These are phyloP conservation scores for Steinernema feltiae DNA, from an alignment of 1,140 invertebrate species.

Conservation along the genomic window DNA sequence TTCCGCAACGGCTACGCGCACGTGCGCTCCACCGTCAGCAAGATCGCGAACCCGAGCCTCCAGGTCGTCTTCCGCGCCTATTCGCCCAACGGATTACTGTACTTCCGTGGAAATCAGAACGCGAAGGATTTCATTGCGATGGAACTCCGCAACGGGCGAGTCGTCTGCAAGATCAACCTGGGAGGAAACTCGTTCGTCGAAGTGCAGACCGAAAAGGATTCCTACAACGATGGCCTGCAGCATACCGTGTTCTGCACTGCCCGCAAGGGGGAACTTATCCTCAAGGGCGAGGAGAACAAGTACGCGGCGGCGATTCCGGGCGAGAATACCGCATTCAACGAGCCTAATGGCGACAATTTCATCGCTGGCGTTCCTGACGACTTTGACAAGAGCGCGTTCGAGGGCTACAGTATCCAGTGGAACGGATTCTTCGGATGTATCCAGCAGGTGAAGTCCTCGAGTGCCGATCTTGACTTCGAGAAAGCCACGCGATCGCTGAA, in stretches of 20 bases:
- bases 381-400: constrained; percentile 37
- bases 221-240: constrained; percentile 48
- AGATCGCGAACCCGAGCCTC: constrained; percentile 48
- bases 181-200: constrained; percentile 40
- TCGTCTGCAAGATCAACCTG: constrained; percentile 47
- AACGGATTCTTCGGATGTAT: constrained; percentile 57
- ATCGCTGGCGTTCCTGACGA: constrained; percentile 52
- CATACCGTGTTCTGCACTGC: constrained; percentile 35
- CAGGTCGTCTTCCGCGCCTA: constrained; percentile 52
- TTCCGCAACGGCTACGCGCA: constrained; percentile 56
- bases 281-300: constrained; percentile 8
- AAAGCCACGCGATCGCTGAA: constrained; percentile 50
- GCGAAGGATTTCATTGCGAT: constrained; percentile 50
- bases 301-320: constrained; percentile 20
- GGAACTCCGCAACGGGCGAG: constrained; percentile 43
- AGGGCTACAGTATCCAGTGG: constrained; percentile 43
- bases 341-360: constrained; percentile 50
- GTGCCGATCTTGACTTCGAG: constrained; percentile 52
- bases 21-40: constrained; percentile 41
- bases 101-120: constrained; percentile 51
- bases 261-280: not conserved
- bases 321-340: constrained; percentile 39
- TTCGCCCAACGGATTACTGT: constrained; percentile 50
- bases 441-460: constrained; percentile 49
- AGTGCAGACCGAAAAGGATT: constrained; percentile 34